Evolutionary conservation across 2,797 vertebrate genomes (phyloP), one percentile per base, ranked within the genome.

Genomic region (Sus cebifrons): DNA sequence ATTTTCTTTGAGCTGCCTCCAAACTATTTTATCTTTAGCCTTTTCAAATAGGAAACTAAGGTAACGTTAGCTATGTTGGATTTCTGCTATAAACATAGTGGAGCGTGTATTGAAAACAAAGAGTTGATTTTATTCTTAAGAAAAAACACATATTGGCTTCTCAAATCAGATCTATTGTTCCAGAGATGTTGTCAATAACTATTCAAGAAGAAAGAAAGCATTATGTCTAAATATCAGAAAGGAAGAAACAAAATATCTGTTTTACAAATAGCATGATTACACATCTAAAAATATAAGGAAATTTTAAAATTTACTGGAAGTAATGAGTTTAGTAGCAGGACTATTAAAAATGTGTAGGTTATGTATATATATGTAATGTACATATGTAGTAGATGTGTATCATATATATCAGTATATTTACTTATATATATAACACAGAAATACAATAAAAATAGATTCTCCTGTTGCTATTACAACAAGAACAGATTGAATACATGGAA

Each of bases 241-340:
- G 14, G 40, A 91, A 95, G 40, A 89, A 75, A 62, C n/a, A 85
- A 56, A 73, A 62, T 91, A n/a, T 81, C 23, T 82, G 2, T 56
- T 94, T 95, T 82, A 64, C 27, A 91, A 40, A 82, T 73, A 40
- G 8, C n/a, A 82, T 67, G 56, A 91, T 23, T 62, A 11, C 32
- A 88, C 86, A 77, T 36, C 54, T 58, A 74, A n/a, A 73, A 78
- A 68, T 74, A 17, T 60, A 92, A 96, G 27, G n/a, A 96, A 86
- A 78, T 77, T 27, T 62, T n/a, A 75, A 94, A 91, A 60, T 91
- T 70, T 70, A 77, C 56, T 52, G 23, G n/a, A 89, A 91, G 8
- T 67, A 89, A 56, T 54, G 60, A 92, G 9, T 49, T 67, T 78
- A 70, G 13, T 32, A n/a, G n/a, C 8, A 71, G 54, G 15, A n/a